These are phyloP conservation scores for Nixonia krombeini DNA, from an alignment of 1,140 invertebrate genomes.

Conservation along the genomic window DNA sequence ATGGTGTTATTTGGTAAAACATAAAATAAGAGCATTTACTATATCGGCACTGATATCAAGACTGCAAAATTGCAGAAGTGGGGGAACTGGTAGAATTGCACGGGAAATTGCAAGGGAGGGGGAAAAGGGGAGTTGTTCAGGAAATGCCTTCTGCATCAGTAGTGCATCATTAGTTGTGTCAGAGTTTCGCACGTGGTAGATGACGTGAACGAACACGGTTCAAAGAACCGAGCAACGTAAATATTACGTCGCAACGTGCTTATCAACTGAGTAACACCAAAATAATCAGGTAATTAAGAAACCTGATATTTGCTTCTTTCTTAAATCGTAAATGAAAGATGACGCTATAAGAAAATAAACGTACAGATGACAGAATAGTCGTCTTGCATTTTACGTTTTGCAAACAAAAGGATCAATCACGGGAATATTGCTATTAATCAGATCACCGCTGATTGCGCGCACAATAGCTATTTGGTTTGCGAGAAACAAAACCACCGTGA, in stretches of 20 bases:
- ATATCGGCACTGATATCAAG: too few species aligned
- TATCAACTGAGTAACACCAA: too few species aligned
- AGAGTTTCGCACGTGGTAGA: slow-evolving; percentile 23
- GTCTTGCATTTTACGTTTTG: background rate
- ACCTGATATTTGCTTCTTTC: background rate
- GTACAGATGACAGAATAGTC: too few species aligned
- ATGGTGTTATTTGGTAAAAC: slow-evolving; percentile 2
- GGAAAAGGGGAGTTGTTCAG: slow-evolving; percentile 12
- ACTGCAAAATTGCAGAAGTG: too few species aligned
- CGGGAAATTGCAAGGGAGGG: slow-evolving; percentile 27
- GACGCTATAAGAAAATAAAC: slow-evolving; percentile 17
- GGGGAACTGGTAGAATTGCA: too few species aligned
- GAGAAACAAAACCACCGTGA: too few species aligned
- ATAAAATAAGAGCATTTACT: too few species aligned
- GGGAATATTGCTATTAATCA: background rate
- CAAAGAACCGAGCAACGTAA: slow-evolving; percentile 29
- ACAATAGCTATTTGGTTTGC: too few species aligned
- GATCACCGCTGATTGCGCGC: too few species aligned
- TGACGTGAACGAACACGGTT: slow-evolving; percentile 23
- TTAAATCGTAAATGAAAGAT: background rate
- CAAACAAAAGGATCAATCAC: background rate
- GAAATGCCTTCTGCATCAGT: slow-evolving; percentile 36
- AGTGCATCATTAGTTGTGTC: slow-evolving; percentile 37
- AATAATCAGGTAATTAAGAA: too few species aligned
- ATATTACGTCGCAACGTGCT: slow-evolving; percentile 36